Conservation (phyloP, 2,797 vertebrate species). For the Alosa sapidissima region DNA sequence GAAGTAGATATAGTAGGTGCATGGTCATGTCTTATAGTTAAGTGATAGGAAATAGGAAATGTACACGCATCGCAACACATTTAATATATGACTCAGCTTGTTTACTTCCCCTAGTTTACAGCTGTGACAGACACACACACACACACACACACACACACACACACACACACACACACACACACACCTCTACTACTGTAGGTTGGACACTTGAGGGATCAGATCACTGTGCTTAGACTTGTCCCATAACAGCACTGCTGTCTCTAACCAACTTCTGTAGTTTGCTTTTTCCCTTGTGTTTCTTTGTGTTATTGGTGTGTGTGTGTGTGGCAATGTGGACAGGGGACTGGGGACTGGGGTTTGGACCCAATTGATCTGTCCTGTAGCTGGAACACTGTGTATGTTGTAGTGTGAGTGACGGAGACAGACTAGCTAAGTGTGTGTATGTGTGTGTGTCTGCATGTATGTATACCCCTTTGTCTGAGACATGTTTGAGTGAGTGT, state of each 20-base stretch:
- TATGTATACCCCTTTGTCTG: neutral
- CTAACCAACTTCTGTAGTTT: constrained; percentile 24
- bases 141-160: constrained; percentile 6
- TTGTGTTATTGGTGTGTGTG: constrained; percentile 5
- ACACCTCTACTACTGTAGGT: neutral
- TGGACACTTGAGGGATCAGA: constrained; percentile 6
- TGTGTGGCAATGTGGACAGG: neutral
- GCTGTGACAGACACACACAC: neutral
- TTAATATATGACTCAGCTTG: too few relatives aligned
- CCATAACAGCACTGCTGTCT: neutral
- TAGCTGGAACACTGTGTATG: neutral
- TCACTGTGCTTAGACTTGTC: neutral
- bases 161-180: neutral
- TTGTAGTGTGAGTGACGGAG: neutral
- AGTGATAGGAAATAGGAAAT: too few relatives aligned
- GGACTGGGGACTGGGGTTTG: neutral
- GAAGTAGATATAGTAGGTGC: too few relatives aligned
- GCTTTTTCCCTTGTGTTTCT: constrained; percentile 18
- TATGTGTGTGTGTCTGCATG: neutral
- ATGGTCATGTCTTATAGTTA: too few relatives aligned
- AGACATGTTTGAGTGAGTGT: neutral
- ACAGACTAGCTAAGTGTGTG: neutral
- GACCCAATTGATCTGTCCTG: neutral
- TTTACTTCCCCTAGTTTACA: too few relatives aligned
- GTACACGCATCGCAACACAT: too few relatives aligned